Evolutionary conservation across 2,113 vertebrate genomes (phyloP).

Genomic region (Microcebus jonahi): DNA sequence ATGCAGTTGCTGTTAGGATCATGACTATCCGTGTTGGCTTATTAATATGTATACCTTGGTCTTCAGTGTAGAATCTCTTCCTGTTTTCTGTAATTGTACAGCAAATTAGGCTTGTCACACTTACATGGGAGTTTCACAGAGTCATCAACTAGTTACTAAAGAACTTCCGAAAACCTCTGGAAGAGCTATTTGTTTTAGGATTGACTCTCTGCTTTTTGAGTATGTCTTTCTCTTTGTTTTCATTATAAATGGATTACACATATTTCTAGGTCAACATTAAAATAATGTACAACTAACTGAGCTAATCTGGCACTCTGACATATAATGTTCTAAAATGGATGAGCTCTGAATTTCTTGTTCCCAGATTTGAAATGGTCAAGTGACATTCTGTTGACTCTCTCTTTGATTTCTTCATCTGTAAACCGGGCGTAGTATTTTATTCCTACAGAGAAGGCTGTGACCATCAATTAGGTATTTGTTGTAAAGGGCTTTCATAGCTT

Average conservation of each 20-base stretch:
- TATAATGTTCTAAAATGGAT: neutral
- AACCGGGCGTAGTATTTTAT: neutral
- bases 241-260: conserved; percentile 70
- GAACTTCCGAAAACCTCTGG: conserved; percentile 64
- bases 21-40: neutral
- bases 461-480: conserved; percentile 70
- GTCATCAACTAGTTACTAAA: conserved; percentile 65
- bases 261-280: conserved; percentile 69
- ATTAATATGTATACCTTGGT: conserved; percentile 50
- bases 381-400: conserved; percentile 41
- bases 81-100: conserved; percentile 53
- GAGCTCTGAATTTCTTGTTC: conserved; percentile 33
- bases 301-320: conserved; percentile 15
- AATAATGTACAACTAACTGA: conserved; percentile 55
- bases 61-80: conserved; percentile 16
- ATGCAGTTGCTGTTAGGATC: neutral
- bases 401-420: conserved; percentile 63
- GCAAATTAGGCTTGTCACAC: conserved; percentile 52
- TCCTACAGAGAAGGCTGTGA: conserved; percentile 43
- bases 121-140: conserved; percentile 62
- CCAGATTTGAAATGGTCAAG: conserved; percentile 35
- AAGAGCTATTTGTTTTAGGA: conserved; percentile 75
- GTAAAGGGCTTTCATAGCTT: conserved; percentile 58
- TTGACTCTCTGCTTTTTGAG: conserved; percentile 67
- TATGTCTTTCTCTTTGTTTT: conserved; percentile 69